These are phyloP conservation scores for Perccottus glenii DNA, from an alignment of 2,113 vertebrate genomes.

Conservation along the genomic window DNA sequence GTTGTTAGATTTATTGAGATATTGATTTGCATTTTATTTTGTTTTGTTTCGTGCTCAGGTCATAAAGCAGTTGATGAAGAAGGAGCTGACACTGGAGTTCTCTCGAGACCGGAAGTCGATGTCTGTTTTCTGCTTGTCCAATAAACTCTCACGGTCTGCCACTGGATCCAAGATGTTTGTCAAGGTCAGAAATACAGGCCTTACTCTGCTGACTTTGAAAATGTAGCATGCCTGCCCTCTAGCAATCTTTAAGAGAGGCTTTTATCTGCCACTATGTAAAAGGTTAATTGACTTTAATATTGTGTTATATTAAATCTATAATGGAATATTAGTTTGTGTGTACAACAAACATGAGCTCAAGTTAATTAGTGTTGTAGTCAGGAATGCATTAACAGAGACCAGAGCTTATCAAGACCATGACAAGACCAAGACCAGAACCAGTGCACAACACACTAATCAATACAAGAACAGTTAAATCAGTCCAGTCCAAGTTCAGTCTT, in stretches of 20 bases:
- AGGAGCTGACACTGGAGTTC: conserved; percentile 82
- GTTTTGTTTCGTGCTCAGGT: conserved; percentile 59
- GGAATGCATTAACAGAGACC: too few species aligned
- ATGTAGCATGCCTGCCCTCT: background rate
- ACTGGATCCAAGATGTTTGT: conserved; percentile 81
- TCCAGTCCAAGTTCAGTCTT: too few species aligned
- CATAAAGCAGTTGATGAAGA: conserved; percentile 82
- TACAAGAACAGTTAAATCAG: too few species aligned
- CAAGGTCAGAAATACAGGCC: conserved; percentile 63
- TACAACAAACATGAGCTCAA: too few species aligned
- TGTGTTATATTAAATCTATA: too few species aligned
- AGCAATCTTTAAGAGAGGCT: background rate
- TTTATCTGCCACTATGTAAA: background rate
- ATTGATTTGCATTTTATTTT: background rate
- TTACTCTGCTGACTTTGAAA: background rate
- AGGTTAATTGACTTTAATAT: too few species aligned
- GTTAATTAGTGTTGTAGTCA: too few species aligned
- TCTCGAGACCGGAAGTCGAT: conserved; percentile 84
- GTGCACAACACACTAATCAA: too few species aligned
- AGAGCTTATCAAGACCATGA: too few species aligned
- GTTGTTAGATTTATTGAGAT: background rate
- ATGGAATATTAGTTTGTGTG: too few species aligned
- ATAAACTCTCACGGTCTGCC: conserved; percentile 71
- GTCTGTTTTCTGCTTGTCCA: conserved; percentile 81
- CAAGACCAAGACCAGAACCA: too few species aligned